Evolutionary conservation across 2,113 vertebrate genomes (phyloP).

Genomic region (Holacanthus passer): DNA sequence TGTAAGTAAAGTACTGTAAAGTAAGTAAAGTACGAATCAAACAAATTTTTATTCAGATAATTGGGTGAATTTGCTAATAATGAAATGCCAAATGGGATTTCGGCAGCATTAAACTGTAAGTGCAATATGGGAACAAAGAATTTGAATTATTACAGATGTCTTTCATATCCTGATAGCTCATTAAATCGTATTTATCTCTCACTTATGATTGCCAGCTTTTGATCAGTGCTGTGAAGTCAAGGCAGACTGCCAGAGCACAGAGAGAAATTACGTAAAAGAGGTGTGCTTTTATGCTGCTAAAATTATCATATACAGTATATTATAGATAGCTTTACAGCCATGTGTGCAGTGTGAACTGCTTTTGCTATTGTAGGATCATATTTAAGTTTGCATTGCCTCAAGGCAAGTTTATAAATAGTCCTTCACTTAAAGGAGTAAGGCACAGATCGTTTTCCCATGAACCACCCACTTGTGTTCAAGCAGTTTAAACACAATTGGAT

Average conservation of each 20-base stretch:
- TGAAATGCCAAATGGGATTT: neutral
- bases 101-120: neutral
- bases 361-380: conserved; percentile 7
- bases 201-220: conserved; percentile 15
- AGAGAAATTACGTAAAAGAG: neutral
- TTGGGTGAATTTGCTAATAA: neutral
- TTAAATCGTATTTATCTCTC: conserved; percentile 35
- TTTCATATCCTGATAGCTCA: conserved; percentile 4
- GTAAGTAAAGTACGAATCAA: neutral
- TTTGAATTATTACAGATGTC: neutral
- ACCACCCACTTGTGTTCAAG: conserved; percentile 18
- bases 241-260: conserved; percentile 21
- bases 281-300: conserved; percentile 7
- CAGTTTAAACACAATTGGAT: conserved; percentile 15
- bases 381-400: conserved; percentile 1
- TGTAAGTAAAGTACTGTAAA: too few relatives aligned
- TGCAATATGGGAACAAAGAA: neutral
- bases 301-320: conserved; percentile 5
- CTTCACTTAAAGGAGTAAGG: conserved; percentile 7
- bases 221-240: conserved; percentile 17
- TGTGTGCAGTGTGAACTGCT: conserved; percentile 10
- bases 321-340: neutral
- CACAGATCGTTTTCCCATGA: neutral
- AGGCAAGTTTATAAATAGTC: conserved; percentile 37
- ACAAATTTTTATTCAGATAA: conserved; percentile 8